Evolutionary conservation across 1,140 invertebrate genomes (phyloP), one percentile per base, ranked within the genome.

Genomic region (Drosophila lacertosa): DNA sequence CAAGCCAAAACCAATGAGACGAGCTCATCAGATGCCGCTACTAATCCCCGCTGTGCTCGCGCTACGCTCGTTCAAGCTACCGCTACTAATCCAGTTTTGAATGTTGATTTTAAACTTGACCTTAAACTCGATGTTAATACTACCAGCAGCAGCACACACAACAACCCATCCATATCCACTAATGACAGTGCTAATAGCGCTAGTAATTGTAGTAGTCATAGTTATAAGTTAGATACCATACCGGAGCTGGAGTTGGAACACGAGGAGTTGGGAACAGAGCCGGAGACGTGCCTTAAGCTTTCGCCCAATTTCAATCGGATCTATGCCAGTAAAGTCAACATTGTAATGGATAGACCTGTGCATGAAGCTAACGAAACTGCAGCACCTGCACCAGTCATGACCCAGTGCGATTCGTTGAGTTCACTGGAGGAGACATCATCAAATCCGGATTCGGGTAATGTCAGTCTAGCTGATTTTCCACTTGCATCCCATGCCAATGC

Each of bases 401-500:
- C 69, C 6, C 81, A 78, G 13, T 88, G 64, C 29, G 86, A 91
- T 73, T 89, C 89, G 10, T 50, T 90, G 47, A 91, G 84, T 70
- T 89, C 89, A 4, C 53, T 90, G 9, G 88, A 90, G 59, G 89
- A 91, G 42, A 84, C 67, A 11, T 91, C 89, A 1, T 91, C 90
- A 1, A 91, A 90, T 69, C 90, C 90, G 0, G 90, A 91, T 37
- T 91, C 90, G 18, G 90, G 90, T 5, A 91, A 88, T 73, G 90
- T 86, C 15, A 91, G 90, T n/a, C 65, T 91, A 22, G 75, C 84
- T 3, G 90, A 91, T 29, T 91, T 69, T 53, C 90, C 90, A 0
- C 42, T 90, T 13, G 48, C 54, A 5, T 51, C 26, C 6, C 64
- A 83, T 10, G 72, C 60, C 20, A 90, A 91, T 66, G 68, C 78